Evolutionary conservation across 2,888 invertebrate genomes (phyloP), one percentile per base, ranked within the genome.

Genomic region (Labia minor): DNA sequence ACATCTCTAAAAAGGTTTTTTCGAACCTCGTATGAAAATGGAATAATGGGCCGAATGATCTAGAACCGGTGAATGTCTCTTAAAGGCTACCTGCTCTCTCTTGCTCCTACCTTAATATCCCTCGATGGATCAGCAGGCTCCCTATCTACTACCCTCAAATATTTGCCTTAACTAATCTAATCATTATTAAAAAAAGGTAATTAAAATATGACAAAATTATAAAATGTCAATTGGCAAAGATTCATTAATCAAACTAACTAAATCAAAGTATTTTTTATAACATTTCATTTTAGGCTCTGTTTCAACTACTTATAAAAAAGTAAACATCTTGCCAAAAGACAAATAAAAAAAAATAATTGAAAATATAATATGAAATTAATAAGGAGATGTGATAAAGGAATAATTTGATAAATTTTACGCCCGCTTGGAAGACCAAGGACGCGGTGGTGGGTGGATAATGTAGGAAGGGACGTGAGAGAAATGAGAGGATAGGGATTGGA

Each of bases 81-180:
- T 64, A 21, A 64, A 20, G 33, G 21, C 64, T 64, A 26, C 64
- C 20, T 33, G 49, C 49, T 49, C 4, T 49, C 49, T 49, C 49
- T 49, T 49, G 49, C 4, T 49, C 49, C 49, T 49, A 49, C 49
- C 49, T 49, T 49, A 3, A 49, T 8, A 14, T 49, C 49, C 49
- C 49, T 10, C 49, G 49, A 49, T 49, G 49, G 14, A 10, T 10
- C 49, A 49, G 49, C 49, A 49, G 49, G 3, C 49, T 49, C 14
- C n/a, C n/a, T 49, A 49, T 49, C 14, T 8, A 49, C 8, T 16
- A 49, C 14, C 49, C 49, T 16, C 49, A 26, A 6, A 26, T 26
- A 26, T n/a, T n/a, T n/a, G n/a, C n/a, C n/a, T n/a, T n/a, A n/a
- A n/a, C n/a, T n/a, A n/a, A n/a, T n/a, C n/a, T n/a, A n/a, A n/a